These are phyloP conservation scores for Notothenia coriiceps DNA, from an alignment of 2,113 vertebrate species.

Conservation along the genomic window DNA sequence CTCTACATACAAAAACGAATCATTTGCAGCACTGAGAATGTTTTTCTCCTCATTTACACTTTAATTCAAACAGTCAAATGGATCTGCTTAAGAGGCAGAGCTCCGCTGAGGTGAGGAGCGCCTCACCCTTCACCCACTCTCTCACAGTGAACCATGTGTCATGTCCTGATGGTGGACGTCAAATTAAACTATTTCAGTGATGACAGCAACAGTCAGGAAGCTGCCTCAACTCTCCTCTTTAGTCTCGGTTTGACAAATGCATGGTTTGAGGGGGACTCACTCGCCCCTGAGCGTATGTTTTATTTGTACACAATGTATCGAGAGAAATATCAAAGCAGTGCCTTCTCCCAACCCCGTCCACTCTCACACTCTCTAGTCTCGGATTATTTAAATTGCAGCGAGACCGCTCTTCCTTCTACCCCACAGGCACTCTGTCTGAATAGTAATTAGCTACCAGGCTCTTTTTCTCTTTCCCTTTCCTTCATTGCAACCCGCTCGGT, in stretches of 20 bases:
- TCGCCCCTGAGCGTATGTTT: not conserved
- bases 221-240: constrained; percentile 3
- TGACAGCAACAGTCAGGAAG: not conserved
- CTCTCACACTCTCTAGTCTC: constrained; percentile 32
- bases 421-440: constrained; percentile 70
- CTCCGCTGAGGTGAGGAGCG: constrained; percentile 17
- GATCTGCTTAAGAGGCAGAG: constrained; percentile 39
- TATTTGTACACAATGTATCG: constrained; percentile 2
- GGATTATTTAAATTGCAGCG: constrained; percentile 63
- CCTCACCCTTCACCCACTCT: constrained; percentile 41
- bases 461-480: constrained; percentile 29
- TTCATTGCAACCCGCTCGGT: not conserved
- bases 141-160: constrained; percentile 42
- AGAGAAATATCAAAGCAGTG: constrained; percentile 50
- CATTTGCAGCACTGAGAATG: not conserved
- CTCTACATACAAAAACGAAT: not conserved
- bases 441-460: constrained; percentile 71
- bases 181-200: constrained; percentile 25
- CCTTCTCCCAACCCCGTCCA: constrained; percentile 21
- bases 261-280: not conserved
- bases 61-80: not conserved
- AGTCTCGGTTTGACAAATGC: not conserved
- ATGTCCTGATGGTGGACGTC: constrained; percentile 17
- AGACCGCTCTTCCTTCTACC: constrained; percentile 43
- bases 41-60: no score